Evolutionary conservation across 1,140 invertebrate genomes (phyloP), one percentile per base, ranked within the genome.

Genomic region (Melanaphis sacchari): DNA sequence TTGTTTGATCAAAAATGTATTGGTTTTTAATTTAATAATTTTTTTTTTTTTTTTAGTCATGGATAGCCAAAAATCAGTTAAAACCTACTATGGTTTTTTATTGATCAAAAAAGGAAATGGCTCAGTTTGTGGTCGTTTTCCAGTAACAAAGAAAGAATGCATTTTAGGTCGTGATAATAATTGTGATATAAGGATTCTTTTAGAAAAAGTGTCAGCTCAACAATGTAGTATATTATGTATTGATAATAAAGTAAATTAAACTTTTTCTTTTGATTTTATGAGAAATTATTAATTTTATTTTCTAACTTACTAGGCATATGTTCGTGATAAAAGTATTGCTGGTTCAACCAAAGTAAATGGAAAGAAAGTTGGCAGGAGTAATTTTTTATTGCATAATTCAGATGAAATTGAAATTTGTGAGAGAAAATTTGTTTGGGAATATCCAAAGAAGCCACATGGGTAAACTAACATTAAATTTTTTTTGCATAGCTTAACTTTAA

Each of bases 261-360:
- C 22, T 92, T 26, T 22, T 59, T 41, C 9, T 43, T 82, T 38
- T 81, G 7, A 81, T 92, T 82, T 81, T 91, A 82, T 92, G 43
- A 36, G 18, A 4, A 46, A 49, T 36, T 81, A 81, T 81, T 82
- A 91, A 49, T 46, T 49, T 82, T 49, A 26, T 0, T 84, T 52
- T 59, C 7, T n/a, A 24, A 38, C 2, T 81, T 84, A 85, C 8
- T 52, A 93, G 91, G 91, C 91, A 85, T 93, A 93, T 93, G 21
- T 93, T 22, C 66, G 91, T 6, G 91, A 93, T n/a, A 93, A 54
- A 40, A 93, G 91, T 93, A 24, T 40, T 8, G 76, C 36, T 52
- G 91, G 91, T 84, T n/a, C 91, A 49, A 93, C 91, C 21, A 93
- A 93, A 93, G 91, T 93, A 26, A 93, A 93, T 93, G 91, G 91